These are phyloP conservation scores for Vesta saturnalis DNA, from an alignment of 2,888 invertebrate genomes.

Conservation along the genomic window DNA sequence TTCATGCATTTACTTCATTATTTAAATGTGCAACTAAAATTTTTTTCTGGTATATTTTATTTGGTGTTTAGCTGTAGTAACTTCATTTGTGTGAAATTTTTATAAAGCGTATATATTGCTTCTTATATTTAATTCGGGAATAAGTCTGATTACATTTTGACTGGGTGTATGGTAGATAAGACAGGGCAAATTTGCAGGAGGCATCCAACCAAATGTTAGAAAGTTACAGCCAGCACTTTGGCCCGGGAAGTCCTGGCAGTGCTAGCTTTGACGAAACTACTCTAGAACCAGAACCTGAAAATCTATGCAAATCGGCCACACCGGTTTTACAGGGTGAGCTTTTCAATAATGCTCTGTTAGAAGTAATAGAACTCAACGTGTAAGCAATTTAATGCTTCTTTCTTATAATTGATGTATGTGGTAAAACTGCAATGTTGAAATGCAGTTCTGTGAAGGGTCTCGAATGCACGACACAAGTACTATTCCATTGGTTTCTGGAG, in stretches of 20 bases:
- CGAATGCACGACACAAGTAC: slow-evolving; percentile 54
- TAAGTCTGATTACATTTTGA: slow-evolving; percentile 21
- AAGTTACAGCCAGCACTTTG: slow-evolving; percentile 57
- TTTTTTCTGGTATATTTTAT: slow-evolving; percentile 20
- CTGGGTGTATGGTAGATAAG: slow-evolving; percentile 46
- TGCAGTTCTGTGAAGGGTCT: slow-evolving; percentile 55
- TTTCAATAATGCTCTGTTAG: slow-evolving; percentile 47
- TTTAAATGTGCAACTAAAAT: slow-evolving; percentile 12
- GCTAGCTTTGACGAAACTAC: slow-evolving; percentile 57
- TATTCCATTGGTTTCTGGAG: slow-evolving; percentile 63
- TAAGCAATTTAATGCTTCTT: slow-evolving; percentile 22
- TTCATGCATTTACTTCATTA: neutral
- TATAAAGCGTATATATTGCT: neutral
- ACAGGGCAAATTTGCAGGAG: slow-evolving; percentile 61
- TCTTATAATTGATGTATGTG: slow-evolving; percentile 28
- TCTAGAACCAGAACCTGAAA: slow-evolving; percentile 52
- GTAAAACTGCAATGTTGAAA: slow-evolving; percentile 40
- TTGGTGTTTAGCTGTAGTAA: slow-evolving; percentile 14
- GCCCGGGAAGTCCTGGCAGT: slow-evolving; percentile 57
- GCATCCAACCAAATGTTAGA: slow-evolving; percentile 62
- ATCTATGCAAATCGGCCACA: slow-evolving; percentile 53
- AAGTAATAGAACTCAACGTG: slow-evolving; percentile 20
- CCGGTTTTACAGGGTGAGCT: slow-evolving; percentile 59
- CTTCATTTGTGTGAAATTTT: neutral
- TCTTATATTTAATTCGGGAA: slow-evolving; percentile 25